Conservation (phyloP, 2,888 invertebrate genomes). For the Seladonia tumulorum region DNA sequence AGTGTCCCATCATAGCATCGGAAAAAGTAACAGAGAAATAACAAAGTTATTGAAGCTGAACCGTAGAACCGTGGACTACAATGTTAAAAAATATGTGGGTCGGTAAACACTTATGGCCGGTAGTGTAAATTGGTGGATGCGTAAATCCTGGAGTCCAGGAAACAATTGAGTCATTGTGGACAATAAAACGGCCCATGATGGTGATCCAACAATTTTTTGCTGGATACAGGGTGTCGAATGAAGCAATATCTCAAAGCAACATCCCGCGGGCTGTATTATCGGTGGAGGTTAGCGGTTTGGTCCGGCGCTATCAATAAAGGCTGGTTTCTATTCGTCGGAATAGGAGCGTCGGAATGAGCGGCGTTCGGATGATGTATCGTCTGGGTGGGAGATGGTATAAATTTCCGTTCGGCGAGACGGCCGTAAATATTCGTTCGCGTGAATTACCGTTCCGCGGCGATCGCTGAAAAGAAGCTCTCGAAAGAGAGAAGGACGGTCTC, state of each 20-base stretch:
- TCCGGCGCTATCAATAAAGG: slow-evolving; percentile 39
- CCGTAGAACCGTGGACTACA: no score
- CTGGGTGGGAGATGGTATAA: slow-evolving; percentile 33
- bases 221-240: not conserved
- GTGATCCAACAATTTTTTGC: not conserved
- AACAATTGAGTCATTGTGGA: not conserved
- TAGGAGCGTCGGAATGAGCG: slow-evolving; percentile 23
- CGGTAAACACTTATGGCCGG: no score
- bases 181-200: not conserved
- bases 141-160: not conserved
- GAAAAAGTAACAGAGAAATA: no score
- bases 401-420: slow-evolving; percentile 24
- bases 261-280: not conserved
- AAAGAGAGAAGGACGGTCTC: slow-evolving; percentile 2
- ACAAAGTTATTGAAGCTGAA: no score
- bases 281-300: not conserved
- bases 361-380: slow-evolving; percentile 41
- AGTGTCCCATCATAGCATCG: no score
- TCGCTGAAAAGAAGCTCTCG: slow-evolving; percentile 20
- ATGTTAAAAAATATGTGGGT: no score
- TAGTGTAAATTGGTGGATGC: no score
- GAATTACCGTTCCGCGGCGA: slow-evolving; percentile 48
- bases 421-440: slow-evolving; percentile 49
- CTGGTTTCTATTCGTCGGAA: slow-evolving; percentile 40
- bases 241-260: not conserved